A percentile compares a stretch with the other conserved stretches of the same genome.
These are phyloP conservation scores for Ivindomyrus marchei DNA, from an alignment of 2,113 vertebrate genomes.

Conservation along the genomic window DNA sequence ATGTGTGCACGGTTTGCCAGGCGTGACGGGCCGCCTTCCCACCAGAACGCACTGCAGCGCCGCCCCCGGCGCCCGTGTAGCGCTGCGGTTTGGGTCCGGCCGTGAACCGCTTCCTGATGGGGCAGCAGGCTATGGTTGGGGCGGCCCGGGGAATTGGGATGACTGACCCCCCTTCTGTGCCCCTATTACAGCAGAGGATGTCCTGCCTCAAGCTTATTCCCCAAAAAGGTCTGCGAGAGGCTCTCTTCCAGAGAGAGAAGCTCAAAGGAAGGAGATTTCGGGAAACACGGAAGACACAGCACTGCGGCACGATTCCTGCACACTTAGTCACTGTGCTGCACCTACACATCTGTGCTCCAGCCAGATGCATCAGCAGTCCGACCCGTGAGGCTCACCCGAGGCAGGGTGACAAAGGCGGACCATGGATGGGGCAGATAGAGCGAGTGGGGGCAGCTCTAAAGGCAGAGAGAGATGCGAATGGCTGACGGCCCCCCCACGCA, in stretches of 20 bases:
- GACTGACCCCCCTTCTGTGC: not conserved
- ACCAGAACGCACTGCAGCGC: not conserved
- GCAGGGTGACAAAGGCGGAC: not conserved
- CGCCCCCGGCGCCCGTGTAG: not conserved
- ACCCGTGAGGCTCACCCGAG: not conserved
- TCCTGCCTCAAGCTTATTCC: not conserved
- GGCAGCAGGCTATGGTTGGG: not conserved
- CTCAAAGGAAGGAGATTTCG: not conserved
- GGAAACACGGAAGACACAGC: not conserved
- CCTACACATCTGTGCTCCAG: not conserved
- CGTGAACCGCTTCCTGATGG: not conserved
- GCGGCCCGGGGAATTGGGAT: not conserved
- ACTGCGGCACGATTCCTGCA: not conserved
- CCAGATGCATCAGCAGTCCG: not conserved
- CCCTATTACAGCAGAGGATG: not conserved
- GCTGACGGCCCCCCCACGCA: not conserved
- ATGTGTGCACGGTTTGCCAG: not conserved
- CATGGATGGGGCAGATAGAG: not conserved
- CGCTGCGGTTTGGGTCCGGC: not conserved
- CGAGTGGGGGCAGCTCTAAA: not conserved
- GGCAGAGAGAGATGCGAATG: not conserved
- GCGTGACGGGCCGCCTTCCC: not conserved
- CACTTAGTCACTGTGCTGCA: not conserved
- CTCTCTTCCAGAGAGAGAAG: not conserved
- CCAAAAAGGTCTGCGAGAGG: not conserved